phyloP scores from a whole-genome alignment of 1,140 invertebrate species.

The silkworm (Bombyx mori) region DNA sequence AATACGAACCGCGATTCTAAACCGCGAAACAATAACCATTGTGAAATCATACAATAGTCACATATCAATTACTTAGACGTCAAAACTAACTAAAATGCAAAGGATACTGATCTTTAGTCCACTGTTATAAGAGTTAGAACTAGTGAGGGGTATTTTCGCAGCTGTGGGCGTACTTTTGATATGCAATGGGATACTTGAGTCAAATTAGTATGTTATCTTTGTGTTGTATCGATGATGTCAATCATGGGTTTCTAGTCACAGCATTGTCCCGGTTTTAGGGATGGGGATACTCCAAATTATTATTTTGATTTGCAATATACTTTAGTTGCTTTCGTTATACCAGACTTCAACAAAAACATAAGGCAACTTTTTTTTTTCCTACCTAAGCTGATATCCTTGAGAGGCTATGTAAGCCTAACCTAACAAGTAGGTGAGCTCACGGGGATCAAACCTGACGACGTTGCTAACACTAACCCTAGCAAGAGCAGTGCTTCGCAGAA shows the following conservation, averaged over 20 bases:
- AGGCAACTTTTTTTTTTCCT: too few species aligned
- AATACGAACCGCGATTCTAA: too few species aligned
- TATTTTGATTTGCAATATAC: neutral
- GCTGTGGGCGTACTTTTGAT: conserved; percentile 33
- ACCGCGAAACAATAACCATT: conserved; percentile 42
- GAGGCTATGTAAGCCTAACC: too few species aligned
- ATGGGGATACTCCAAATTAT: conserved; percentile 5
- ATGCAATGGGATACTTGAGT: conserved; percentile 53
- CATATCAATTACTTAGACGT: conserved; percentile 43
- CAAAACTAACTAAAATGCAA: conserved; percentile 1
- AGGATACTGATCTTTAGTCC: conserved; percentile 3
- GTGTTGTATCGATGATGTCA: conserved; percentile 53
- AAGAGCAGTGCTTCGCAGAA: too few species aligned
- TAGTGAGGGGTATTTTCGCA: conserved; percentile 3
- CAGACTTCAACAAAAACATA: too few species aligned
- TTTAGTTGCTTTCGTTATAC: too few species aligned
- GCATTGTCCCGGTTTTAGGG: conserved; percentile 10
- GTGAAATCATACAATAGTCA: conserved; percentile 38
- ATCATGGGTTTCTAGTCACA: conserved; percentile 23
- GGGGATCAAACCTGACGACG: too few species aligned
- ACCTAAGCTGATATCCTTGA: too few species aligned
- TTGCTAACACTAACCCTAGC: too few species aligned
- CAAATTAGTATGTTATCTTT: conserved; percentile 63
- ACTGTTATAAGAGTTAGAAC: conserved; percentile 7
- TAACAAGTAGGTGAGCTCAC: too few species aligned